Evolutionary conservation across 2,113 vertebrate species (phyloP), one percentile per base, ranked within the genome.

Genomic region (Chaetops frenatus): DNA sequence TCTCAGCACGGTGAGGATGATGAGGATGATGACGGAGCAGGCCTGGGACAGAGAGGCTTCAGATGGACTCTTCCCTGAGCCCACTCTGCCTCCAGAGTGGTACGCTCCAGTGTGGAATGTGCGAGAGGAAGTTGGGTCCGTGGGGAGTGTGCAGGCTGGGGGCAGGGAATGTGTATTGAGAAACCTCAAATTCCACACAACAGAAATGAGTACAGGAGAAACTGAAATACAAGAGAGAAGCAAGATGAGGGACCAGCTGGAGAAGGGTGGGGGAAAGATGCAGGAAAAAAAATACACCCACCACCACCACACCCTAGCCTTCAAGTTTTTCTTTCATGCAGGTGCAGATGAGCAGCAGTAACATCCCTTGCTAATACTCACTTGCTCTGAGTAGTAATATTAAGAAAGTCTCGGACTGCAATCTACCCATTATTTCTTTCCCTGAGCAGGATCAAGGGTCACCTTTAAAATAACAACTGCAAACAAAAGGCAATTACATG

Each of bases 51-150:
- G 60, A 74, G 42, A 81, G 36, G 65, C 85, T 92, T 97, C 11
- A 13, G 85, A 91, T 98, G 94, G 97, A 95, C 93, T 96, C 97
- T 98, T 97, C 97, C 96, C 95, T 77, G 91, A 96, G 97, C 96
- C 95, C 91, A 86, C 74, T 89, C 40, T 89, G 89, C 94, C 91
- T 96, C 74, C 6, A 2, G 38, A 94, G 95, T 95, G 93, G 94
- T 95, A 90, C 1, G 95, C 86, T 96, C 94, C 31, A 15, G 48
- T 80, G 78, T 94, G 98, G 98, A 98, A 98, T 98, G 98, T 97
- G 97, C 19, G 38, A 98, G 92, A 96, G 97, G 97, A 98, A 97
- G 95, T 95, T 47, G 51, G 70, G 90, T 88, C 95, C 96, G 6
- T 93, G 79, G 86, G 97, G 96, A 96, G 92, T 7, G 71, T 10